A percentile compares a stretch with the other conserved stretches of the same genome.
Conservation (phyloP, 2,888 invertebrate species). For the Teleogryllus oceanicus region DNA sequence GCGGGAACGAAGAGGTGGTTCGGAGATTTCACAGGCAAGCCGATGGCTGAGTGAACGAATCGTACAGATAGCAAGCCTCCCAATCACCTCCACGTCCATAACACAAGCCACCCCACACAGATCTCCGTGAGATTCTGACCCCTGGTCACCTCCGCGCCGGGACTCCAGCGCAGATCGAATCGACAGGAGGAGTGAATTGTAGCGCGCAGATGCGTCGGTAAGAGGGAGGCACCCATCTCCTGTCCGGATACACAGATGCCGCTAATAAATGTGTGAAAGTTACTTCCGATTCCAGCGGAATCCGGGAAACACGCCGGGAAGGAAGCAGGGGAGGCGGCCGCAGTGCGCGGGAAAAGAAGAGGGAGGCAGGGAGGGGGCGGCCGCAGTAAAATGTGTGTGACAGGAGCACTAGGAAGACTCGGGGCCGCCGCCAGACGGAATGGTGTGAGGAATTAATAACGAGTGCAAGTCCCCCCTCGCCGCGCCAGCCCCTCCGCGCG, state of each 20-base stretch:
- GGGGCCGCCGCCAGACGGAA: neutral
- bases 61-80: too few relatives aligned
- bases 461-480: constrained; percentile 24
- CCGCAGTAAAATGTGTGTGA: neutral
- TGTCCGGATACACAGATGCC: neutral
- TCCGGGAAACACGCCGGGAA: neutral
- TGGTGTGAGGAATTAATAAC: constrained; percentile 30
- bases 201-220: too few relatives aligned
- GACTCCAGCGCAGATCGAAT: too few relatives aligned
- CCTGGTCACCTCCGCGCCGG: too few relatives aligned
- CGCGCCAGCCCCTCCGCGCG: constrained; percentile 20
- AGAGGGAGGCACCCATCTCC: too few relatives aligned
- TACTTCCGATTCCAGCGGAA: neutral
- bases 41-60: too few relatives aligned
- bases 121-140: neutral
- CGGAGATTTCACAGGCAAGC: too few relatives aligned
- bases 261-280: constrained; percentile 18
- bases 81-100: too few relatives aligned
- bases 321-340: too few relatives aligned
- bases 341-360: neutral
- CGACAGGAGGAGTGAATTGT: too few relatives aligned
- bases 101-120: neutral
- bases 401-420: constrained; percentile 10
- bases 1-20: too few relatives aligned
- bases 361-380: neutral